A percentile compares a stretch with the other conserved stretches of the same genome.
Conservation (phyloP, 2,797 vertebrate species). For the Rachycentron canadum region DNA sequence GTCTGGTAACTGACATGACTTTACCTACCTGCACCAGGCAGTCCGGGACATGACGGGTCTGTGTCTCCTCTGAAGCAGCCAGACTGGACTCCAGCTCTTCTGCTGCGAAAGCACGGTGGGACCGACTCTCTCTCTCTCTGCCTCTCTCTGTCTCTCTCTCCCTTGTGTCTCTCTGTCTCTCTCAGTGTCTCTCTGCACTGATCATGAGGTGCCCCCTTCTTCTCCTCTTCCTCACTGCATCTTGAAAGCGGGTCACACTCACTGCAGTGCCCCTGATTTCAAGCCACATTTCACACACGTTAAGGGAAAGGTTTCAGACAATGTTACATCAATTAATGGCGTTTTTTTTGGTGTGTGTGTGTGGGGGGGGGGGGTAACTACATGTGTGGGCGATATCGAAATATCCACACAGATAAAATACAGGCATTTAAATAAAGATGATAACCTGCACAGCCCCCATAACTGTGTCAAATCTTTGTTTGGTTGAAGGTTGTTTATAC, state of each 20-base stretch:
- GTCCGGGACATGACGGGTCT: constrained; percentile 69
- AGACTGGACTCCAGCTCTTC: constrained; percentile 80
- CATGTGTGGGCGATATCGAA: background rate
- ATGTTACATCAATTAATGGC: background rate
- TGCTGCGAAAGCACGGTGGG: constrained; percentile 74
- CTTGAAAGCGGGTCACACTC: constrained; percentile 90
- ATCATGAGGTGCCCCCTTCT: constrained; percentile 92
- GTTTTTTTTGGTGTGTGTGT: too few species aligned
- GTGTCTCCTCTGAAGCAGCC: constrained; percentile 75
- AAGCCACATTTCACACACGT: constrained; percentile 37
- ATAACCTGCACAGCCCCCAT: background rate
- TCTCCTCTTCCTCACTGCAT: constrained; percentile 89
- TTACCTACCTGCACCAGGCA: constrained; percentile 81
- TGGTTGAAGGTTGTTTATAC: background rate
- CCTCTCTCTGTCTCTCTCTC: constrained; percentile 7
- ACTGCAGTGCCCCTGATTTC: constrained; percentile 83
- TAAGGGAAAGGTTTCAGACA: constrained; percentile 10
- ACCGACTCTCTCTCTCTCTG: constrained; percentile 30
- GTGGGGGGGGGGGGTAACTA: too few species aligned
- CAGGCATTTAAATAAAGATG: background rate
- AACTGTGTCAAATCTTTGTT: fast-evolving
- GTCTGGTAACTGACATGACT: constrained; percentile 7
- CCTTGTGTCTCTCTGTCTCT: constrained; percentile 23
- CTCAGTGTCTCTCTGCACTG: constrained; percentile 71
- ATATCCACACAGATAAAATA: background rate